Evolutionary conservation across 2,888 invertebrate genomes (phyloP).

Genomic region (Dromius quadrimaculatus): DNA sequence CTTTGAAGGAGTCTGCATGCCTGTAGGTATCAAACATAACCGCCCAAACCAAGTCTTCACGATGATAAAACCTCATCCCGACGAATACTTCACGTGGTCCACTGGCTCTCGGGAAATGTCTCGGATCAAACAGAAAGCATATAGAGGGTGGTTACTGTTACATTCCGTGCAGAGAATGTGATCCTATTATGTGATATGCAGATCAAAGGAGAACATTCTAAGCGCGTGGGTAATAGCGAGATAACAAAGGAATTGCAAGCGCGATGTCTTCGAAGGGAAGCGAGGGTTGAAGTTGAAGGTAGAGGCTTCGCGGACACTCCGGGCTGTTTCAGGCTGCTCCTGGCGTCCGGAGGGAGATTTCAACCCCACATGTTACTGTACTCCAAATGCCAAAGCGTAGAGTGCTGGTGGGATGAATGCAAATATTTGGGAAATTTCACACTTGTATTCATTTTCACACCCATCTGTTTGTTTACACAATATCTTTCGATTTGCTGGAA

Average conservation of each 20-base stretch:
- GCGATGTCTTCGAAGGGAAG: slow-evolving; percentile 57
- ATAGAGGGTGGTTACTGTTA: slow-evolving; percentile 67
- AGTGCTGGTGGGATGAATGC: neutral
- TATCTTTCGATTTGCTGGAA: too few species aligned
- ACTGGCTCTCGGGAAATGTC: slow-evolving; percentile 64
- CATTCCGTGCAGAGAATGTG: slow-evolving; percentile 60
- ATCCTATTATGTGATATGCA: slow-evolving; percentile 31
- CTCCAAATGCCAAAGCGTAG: neutral
- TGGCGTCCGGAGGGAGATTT: slow-evolving; percentile 13
- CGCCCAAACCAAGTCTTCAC: slow-evolving; percentile 56
- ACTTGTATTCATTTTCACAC: neutral
- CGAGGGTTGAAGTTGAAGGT: slow-evolving; percentile 53
- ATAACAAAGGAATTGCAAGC: slow-evolving; percentile 66
- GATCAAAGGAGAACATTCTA: slow-evolving; percentile 58
- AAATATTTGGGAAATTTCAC: slow-evolving; percentile 6
- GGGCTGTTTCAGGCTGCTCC: too few species aligned
- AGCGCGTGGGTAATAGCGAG: slow-evolving; percentile 60
- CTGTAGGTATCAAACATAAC: slow-evolving; percentile 64
- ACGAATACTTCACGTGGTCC: slow-evolving; percentile 58
- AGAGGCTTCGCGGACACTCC: slow-evolving; percentile 17
- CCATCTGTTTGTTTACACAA: too few species aligned
- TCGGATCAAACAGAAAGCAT: slow-evolving; percentile 68
- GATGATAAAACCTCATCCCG: slow-evolving; percentile 40
- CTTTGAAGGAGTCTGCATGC: slow-evolving; percentile 66
- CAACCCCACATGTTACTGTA: slow-evolving; percentile 5